phyloP scores from a whole-genome alignment of 23 tunicate genomes.

The Botrylloides violaceus region DNA sequence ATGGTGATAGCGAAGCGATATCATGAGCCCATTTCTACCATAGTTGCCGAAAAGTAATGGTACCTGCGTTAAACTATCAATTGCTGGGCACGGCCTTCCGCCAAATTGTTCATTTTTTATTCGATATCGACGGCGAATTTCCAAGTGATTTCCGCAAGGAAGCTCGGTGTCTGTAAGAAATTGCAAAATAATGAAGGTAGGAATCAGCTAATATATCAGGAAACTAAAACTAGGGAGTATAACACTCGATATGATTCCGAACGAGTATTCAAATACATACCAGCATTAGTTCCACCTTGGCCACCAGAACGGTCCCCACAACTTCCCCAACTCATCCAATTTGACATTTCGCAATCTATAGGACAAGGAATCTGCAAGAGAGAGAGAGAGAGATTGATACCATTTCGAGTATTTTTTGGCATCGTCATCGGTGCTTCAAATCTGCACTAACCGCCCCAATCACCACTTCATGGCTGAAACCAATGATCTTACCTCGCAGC shows the following conservation, averaged over 20 bases:
- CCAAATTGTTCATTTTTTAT: slow-evolving; percentile 25
- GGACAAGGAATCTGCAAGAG: slow-evolving; percentile 55
- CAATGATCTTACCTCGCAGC: slow-evolving; percentile 37
- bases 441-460: not conserved
- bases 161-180: not conserved
- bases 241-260: not conserved
- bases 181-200: not conserved
- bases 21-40: no score
- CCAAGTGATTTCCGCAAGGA: slow-evolving; percentile 50
- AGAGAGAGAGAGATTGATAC: not conserved
- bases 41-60: no score
- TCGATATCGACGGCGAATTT: slow-evolving; percentile 18
- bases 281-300: not conserved
- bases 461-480: no score
- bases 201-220: not conserved
- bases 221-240: not conserved
- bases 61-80: slow-evolving; percentile 31
- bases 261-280: not conserved
- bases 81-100: slow-evolving; percentile 48
- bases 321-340: slow-evolving; percentile 49
- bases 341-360: slow-evolving; percentile 49
- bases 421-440: not conserved
- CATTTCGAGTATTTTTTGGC: not conserved
- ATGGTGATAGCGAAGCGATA: no score
- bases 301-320: slow-evolving; percentile 43